These are phyloP conservation scores for Vannuccia rotundouncinata DNA, from an alignment of 2,888 invertebrate species.

Conservation along the genomic window DNA sequence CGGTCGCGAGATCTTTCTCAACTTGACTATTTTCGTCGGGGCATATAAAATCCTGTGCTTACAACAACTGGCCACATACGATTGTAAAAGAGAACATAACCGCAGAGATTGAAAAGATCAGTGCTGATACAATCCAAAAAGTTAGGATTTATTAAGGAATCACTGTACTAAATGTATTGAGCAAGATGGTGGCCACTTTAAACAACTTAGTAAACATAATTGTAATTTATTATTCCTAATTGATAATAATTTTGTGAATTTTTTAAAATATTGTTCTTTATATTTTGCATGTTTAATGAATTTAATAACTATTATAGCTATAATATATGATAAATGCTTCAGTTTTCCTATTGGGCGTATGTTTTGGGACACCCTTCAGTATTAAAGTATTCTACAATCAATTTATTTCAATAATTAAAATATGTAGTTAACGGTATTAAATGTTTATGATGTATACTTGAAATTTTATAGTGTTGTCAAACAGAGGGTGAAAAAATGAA, in stretches of 20 bases:
- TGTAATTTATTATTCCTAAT: no score
- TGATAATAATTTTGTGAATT: no score
- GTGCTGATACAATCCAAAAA: slow-evolving; percentile 15
- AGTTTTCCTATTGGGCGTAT: slow-evolving; percentile 9
- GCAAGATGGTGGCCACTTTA: background rate
- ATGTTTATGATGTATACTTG: no score
- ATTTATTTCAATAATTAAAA: no score
- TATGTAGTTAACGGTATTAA: no score
- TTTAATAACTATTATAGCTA: no score
- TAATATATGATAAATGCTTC: no score
- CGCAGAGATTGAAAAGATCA: slow-evolving; percentile 4
- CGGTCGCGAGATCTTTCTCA: background rate
- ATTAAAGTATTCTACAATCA: background rate
- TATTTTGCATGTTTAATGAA: no score
- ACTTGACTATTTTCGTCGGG: slow-evolving; percentile 25
- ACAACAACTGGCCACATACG: slow-evolving; percentile 12
- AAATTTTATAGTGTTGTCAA: no score
- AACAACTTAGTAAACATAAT: no score
- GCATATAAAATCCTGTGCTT: slow-evolving; percentile 12
- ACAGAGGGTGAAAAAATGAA: no score
- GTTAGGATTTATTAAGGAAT: background rate
- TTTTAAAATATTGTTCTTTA: no score
- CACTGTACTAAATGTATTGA: slow-evolving; percentile 14
- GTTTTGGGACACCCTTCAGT: slow-evolving; percentile 10
- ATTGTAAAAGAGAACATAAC: background rate